Evolutionary conservation across 2,888 invertebrate genomes (phyloP), one percentile per base, ranked within the genome.

Genomic region (Latrodectus elegans): DNA sequence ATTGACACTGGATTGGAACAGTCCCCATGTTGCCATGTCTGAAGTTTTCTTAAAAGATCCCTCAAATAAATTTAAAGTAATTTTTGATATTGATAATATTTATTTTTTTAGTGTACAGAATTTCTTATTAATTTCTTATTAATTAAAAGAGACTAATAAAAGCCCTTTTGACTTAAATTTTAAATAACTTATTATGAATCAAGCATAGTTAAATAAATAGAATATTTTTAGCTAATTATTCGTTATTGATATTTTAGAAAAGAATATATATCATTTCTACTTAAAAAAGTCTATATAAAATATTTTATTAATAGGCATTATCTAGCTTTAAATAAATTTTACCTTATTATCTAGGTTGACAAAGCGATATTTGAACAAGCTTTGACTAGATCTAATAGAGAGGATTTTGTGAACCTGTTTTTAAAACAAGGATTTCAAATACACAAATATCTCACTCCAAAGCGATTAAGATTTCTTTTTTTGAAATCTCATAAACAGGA

Each of bases 1-100:
- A 52, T 90, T 92, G 22, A 91, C 91, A 49, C 81, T 92, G 17
- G 92, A 92, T 89, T 92, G 92, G 92, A 92, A 92, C 89, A 89
- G 91, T 84, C 91, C 92, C 1, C 92, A 92, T 88, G 90, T 92
- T n/a, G 92, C 92, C 4, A 86, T 90, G 73, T 90, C 91, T 49
- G 91, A 92, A 89, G 91, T 92, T 12, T 92, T 92, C 78, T 90
- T 91, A 75, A 90, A 90, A 88, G 90, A 91, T 81, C 90, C 90
- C 14, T 89, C 90, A 79, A 89, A 90, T 51, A 91, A 90, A 55
- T 90, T 91, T 22, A 91, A 90, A 81, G 91, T 91, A 89, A 82
- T 81, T 72, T 38, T 0, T 38, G 38, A 38, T 4, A 38, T 6
- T 38, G 38, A 38, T 38, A 38, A 6, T 4, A 38, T 38, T 38